Percentiles rank a stretch among this genome's conserved stretches.
These are phyloP conservation scores for Bothrops alternatus DNA, from an alignment of 2,797 vertebrate genomes.

Conservation along the genomic window DNA sequence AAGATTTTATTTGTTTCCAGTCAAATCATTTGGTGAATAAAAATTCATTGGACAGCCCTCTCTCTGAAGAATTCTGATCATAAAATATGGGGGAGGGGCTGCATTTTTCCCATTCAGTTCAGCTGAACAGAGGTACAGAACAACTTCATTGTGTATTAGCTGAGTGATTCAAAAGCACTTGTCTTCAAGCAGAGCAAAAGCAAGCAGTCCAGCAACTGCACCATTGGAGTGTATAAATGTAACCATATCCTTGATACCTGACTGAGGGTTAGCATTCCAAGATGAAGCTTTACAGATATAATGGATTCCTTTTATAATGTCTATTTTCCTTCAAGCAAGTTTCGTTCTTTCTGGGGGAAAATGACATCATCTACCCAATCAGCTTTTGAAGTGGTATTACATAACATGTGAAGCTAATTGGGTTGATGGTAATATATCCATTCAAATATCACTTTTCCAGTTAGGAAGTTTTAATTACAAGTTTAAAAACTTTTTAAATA, in stretches of 20 bases:
- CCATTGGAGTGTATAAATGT: background rate
- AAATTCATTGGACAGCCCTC: background rate
- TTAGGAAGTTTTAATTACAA: background rate
- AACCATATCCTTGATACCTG: background rate
- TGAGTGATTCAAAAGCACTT: background rate
- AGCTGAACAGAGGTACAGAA: background rate
- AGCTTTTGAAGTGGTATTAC: background rate
- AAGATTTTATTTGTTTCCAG: background rate
- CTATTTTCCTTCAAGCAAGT: background rate
- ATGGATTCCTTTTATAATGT: background rate
- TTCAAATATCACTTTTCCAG: background rate
- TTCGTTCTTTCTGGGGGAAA: background rate
- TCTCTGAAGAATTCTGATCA: background rate
- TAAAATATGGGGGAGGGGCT: background rate
- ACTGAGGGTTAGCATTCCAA: background rate
- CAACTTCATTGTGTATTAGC: background rate
- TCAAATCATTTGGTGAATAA: background rate
- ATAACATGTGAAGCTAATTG: background rate
- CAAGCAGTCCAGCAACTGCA: background rate
- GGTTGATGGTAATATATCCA: background rate
- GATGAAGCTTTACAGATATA: background rate
- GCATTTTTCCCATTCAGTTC: background rate
- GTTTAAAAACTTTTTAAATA: background rate
- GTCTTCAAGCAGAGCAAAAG: background rate
- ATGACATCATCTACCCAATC: background rate